A percentile compares a stretch with the other conserved stretches of the same genome.
Evolutionary conservation across 2,888 invertebrate genomes (phyloP).

Genomic region (Phytoseiulus persimilis): DNA sequence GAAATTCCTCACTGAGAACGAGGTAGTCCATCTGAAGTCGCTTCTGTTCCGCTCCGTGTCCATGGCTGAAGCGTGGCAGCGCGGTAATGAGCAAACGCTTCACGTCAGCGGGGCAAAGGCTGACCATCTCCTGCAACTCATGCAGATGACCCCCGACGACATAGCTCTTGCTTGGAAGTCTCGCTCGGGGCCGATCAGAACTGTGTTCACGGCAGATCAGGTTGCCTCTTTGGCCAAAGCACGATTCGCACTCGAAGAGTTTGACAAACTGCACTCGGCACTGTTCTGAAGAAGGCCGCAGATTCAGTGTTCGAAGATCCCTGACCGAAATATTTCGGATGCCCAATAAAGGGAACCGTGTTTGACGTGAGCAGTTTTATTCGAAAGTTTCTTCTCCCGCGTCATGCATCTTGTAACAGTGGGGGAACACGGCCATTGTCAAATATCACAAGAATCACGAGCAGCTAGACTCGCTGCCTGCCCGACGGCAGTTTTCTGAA

Average conservation of each 20-base stretch:
- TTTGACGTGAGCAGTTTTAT: too few species aligned
- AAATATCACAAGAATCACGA: too few species aligned
- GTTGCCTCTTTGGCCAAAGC: slow-evolving; percentile 15
- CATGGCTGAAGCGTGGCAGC: slow-evolving; percentile 16
- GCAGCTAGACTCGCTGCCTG: too few species aligned
- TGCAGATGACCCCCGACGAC: slow-evolving; percentile 17
- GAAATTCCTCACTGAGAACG: slow-evolving; percentile 32
- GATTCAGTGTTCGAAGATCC: too few species aligned
- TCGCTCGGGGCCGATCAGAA: neutral
- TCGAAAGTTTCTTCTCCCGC: too few species aligned
- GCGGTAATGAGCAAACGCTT: neutral
- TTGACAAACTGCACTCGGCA: slow-evolving; percentile 20
- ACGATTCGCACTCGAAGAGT: slow-evolving; percentile 15
- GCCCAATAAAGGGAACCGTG: too few species aligned
- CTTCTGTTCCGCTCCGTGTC: slow-evolving; percentile 14
- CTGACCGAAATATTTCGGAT: too few species aligned
- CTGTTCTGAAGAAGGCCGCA: neutral
- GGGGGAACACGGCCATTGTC: too few species aligned
- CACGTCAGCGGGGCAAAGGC: neutral
- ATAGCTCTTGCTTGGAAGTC: neutral
- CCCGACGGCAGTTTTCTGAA: too few species aligned
- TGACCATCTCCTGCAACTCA: neutral
- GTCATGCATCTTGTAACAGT: too few species aligned
- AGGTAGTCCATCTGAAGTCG: slow-evolving; percentile 23
- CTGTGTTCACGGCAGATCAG: slow-evolving; percentile 15